Evolutionary conservation across 2,888 invertebrate species (phyloP).

Genomic region (Saturnia pavonia): DNA sequence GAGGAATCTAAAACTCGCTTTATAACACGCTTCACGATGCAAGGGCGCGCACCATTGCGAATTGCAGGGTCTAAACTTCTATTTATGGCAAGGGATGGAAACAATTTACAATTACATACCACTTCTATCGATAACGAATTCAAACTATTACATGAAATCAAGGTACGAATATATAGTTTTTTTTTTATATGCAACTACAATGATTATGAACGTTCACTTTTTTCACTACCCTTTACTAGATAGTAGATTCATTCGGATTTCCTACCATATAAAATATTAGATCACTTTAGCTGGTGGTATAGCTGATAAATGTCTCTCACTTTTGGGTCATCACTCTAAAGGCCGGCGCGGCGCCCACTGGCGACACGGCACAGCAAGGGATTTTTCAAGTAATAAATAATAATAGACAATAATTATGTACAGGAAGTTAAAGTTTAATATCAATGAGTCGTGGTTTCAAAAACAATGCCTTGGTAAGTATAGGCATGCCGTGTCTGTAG

Average conservation of each 20-base stretch:
- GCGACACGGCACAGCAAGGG: too few species aligned
- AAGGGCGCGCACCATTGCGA: slow-evolving; percentile 81
- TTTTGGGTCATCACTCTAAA: neutral
- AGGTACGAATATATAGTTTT: slow-evolving; percentile 62
- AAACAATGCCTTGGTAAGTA: too few species aligned
- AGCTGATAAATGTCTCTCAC: neutral
- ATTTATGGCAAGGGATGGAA: slow-evolving; percentile 76
- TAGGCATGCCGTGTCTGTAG: too few species aligned
- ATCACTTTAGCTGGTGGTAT: neutral
- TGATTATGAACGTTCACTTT: too few species aligned
- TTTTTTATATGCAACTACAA: neutral
- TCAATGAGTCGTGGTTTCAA: too few species aligned
- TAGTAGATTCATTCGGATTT: neutral
- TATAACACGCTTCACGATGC: slow-evolving; percentile 75
- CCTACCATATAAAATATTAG: neutral
- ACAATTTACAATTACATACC: slow-evolving; percentile 78
- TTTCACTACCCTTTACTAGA: neutral
- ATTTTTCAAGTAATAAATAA: too few species aligned
- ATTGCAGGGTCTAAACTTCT: slow-evolving; percentile 72
- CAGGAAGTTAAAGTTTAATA: too few species aligned
- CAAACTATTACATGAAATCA: slow-evolving; percentile 75
- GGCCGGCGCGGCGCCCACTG: too few species aligned
- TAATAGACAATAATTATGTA: too few species aligned
- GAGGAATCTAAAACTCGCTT: slow-evolving; percentile 69
- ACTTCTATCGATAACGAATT: slow-evolving; percentile 69